These are phyloP conservation scores for Cydia strobilella DNA, from an alignment of 1,140 invertebrate species.

Conservation along the genomic window DNA sequence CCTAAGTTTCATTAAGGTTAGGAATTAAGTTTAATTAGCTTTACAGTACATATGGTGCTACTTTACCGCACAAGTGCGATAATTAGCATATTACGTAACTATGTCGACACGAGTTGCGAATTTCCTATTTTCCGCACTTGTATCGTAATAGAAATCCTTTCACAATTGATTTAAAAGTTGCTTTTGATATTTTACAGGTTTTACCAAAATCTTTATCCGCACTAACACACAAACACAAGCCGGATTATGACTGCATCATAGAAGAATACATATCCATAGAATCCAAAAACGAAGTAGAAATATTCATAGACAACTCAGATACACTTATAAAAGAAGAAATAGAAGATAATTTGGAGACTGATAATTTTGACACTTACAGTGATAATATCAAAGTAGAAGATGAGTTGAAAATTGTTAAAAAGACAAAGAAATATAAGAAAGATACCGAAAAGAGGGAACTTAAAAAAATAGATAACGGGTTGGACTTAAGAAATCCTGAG, in stretches of 20 bases:
- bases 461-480: neutral
- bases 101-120: too few relatives aligned
- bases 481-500: neutral
- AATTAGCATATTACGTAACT: too few relatives aligned
- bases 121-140: too few relatives aligned
- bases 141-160: too few relatives aligned
- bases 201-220: neutral
- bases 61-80: too few relatives aligned
- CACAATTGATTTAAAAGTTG: too few relatives aligned
- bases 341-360: neutral
- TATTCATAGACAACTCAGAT: neutral
- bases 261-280: constrained; percentile 6
- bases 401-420: neutral
- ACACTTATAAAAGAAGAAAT: neutral
- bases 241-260: neutral
- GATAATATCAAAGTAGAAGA: neutral
- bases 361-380: neutral
- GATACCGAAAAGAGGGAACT: neutral
- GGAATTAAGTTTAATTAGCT: too few relatives aligned
- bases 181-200: too few relatives aligned
- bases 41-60: too few relatives aligned
- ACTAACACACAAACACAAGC: neutral
- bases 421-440: neutral
- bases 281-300: neutral
- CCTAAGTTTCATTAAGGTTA: too few relatives aligned